Conservation (phyloP, 1,140 invertebrate genomes). For the Hypsibius dujardini region DNA sequence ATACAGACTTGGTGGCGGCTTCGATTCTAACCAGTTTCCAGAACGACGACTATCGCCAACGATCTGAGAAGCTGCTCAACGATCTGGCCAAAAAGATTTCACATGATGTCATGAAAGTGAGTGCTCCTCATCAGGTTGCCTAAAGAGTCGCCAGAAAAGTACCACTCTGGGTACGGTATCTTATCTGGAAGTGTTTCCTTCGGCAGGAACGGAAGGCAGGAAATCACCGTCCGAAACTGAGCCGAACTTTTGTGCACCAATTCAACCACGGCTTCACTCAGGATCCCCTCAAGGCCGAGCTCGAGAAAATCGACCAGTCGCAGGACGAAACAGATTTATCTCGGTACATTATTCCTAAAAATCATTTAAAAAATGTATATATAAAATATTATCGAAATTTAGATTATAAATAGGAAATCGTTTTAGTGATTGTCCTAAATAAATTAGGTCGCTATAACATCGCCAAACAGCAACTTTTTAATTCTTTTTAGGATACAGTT, state of each 20-base stretch:
- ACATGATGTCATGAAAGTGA: background rate
- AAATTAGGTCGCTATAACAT: too few relatives aligned
- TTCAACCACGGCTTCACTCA: constrained; percentile 8
- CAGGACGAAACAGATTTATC: too few relatives aligned
- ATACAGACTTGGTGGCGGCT: constrained; percentile 5
- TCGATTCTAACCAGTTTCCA: constrained; percentile 2
- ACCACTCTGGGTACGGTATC: too few relatives aligned
- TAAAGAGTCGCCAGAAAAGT: background rate
- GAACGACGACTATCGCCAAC: background rate
- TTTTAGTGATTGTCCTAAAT: too few relatives aligned
- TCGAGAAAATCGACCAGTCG: background rate
- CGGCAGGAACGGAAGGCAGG: background rate
- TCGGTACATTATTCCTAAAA: too few relatives aligned
- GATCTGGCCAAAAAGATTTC: background rate
- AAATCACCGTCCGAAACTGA: background rate
- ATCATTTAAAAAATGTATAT: too few relatives aligned
- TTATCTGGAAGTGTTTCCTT: too few relatives aligned
- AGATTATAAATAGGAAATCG: too few relatives aligned
- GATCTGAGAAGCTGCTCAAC: background rate
- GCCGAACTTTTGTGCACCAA: background rate
- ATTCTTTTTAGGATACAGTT: too few relatives aligned
- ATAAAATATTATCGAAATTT: too few relatives aligned
- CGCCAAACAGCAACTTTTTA: too few relatives aligned
- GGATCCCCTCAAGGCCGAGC: background rate
- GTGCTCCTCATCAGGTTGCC: background rate